phyloP scores from a whole-genome alignment of 2,888 invertebrate genomes.

The Eledona agricola region DNA sequence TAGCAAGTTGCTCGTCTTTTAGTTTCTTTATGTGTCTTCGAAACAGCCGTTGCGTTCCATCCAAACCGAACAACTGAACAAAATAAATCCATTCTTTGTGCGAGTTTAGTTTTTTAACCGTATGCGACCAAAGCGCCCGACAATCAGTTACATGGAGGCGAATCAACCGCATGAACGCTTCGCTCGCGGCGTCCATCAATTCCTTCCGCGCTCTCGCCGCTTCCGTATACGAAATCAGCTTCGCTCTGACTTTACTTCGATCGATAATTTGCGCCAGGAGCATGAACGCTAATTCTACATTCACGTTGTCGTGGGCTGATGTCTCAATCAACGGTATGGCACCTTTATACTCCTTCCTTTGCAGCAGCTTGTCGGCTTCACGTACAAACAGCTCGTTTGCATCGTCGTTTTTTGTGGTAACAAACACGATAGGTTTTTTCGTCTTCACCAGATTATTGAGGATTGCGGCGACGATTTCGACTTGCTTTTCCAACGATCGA shows the following conservation, averaged over 20 bases:
- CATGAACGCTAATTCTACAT: conserved; percentile 92
- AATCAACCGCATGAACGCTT: conserved; percentile 88
- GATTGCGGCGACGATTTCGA: conserved; percentile 85
- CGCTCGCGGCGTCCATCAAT: conserved; percentile 87
- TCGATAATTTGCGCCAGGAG: conserved; percentile 92
- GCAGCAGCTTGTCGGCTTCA: conserved; percentile 88
- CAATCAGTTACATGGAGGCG: conserved; percentile 83
- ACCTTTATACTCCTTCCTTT: conserved; percentile 90
- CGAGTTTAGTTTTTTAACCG: conserved; percentile 84
- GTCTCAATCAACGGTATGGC: conserved; percentile 91
- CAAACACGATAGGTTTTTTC: conserved; percentile 94
- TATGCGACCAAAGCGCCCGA: conserved; percentile 87
- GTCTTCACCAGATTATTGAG: conserved; percentile 88
- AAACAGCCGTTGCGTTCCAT: conserved; percentile 75
- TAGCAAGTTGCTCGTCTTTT: conserved; percentile 81
- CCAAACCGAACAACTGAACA: conserved; percentile 78
- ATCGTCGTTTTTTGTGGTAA: conserved; percentile 96
- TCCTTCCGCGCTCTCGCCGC: conserved; percentile 88
- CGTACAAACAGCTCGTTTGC: conserved; percentile 85
- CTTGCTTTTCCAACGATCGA: conserved; percentile 88
- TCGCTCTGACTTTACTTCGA: conserved; percentile 79
- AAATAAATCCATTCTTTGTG: conserved; percentile 91
- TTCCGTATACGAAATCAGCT: conserved; percentile 80
- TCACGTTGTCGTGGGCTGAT: conserved; percentile 95
- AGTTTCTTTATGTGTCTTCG: conserved; percentile 81